Conservation (phyloP, 2,113 vertebrate genomes). For the Grammomys surdaster region DNA sequence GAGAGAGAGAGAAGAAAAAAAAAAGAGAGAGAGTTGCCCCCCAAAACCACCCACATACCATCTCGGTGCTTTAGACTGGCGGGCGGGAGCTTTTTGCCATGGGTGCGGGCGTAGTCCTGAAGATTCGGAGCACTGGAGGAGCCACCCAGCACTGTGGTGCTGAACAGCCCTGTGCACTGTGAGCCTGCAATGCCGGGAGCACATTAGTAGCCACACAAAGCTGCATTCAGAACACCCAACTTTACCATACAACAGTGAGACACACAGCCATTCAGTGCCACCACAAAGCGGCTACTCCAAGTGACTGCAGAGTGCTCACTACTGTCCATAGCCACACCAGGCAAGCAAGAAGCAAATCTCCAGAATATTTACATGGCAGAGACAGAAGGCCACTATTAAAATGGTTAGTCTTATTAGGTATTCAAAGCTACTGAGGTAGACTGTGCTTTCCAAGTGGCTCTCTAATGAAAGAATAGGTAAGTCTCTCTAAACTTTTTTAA, state of each 20-base stretch:
- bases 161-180: slow-evolving; percentile 99
- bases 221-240: slow-evolving; percentile 86
- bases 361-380: slow-evolving; percentile 11
- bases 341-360: slow-evolving; percentile 68
- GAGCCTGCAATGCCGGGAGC: slow-evolving; percentile 94
- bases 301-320: slow-evolving; percentile 48
- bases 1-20: neutral
- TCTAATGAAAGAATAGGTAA: slow-evolving; percentile 25
- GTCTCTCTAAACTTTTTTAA: neutral
- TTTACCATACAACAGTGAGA: slow-evolving; percentile 83
- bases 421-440: slow-evolving; percentile 54
- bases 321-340: slow-evolving; percentile 24
- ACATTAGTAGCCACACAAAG: slow-evolving; percentile 90
- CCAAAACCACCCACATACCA: slow-evolving; percentile 92
- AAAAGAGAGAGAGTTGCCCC: slow-evolving; percentile 30
- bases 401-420: slow-evolving; percentile 81
- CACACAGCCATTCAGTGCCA: slow-evolving; percentile 67
- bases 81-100: slow-evolving; percentile 98
- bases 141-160: slow-evolving; percentile 99
- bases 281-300: neutral
- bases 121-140: slow-evolving; percentile 99
- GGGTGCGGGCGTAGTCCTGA: slow-evolving; percentile 99
- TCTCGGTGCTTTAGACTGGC: slow-evolving; percentile 98
- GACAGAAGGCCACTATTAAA: slow-evolving; percentile 45
- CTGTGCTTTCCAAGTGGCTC: slow-evolving; percentile 33